Evolutionary conservation across 2,113 vertebrate species (phyloP), one percentile per base, ranked within the genome.

Genomic region (Monopterus albus): DNA sequence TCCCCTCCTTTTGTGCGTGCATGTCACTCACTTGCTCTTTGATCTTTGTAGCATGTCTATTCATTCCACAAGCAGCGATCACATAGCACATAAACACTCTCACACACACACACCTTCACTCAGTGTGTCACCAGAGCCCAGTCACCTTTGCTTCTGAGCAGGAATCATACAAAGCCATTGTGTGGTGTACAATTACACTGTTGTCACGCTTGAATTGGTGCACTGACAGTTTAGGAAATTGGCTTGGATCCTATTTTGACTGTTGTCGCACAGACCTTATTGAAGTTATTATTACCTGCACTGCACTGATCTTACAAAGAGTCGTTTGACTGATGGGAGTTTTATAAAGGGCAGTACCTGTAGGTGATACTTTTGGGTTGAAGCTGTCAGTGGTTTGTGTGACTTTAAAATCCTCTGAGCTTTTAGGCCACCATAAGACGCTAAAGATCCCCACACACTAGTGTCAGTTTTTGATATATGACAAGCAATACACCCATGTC

Each of bases 181-280:
- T 61, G 71, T 10, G 21, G 20, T 29, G 69, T 46, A 38, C 68
- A 49, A 65, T 62, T 28, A 64, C 66, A 45, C 39, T 15, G 50
- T 43, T 28, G 69, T 70, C 66, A 31, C 35, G 15, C 52, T 53
- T 64, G 43, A 62, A 42, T 61, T 26, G n/a, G 13, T 40, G 28
- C 56, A 75, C 39, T 52, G 73, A 67, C 61, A 62, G 65, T 64
- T 64, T 78, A 52, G 70, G 42, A 69, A 83, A 78, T 51, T 61
- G 72, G 47, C 52, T 60, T 13, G 15, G 47, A 39, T 56, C 40
- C 42, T 71, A 14, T 71, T 79, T 25, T 60, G 42, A 68, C 60
- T 74, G 26, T 55, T 59, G 59, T n/a, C n/a, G 20, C 55, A 52
- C 11, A 25, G 33, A 50, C 25, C 26, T 46, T 12, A n/a, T 43